Evolutionary conservation across 2,797 vertebrate genomes (phyloP).

Genomic region (Urophycis tenuis): DNA sequence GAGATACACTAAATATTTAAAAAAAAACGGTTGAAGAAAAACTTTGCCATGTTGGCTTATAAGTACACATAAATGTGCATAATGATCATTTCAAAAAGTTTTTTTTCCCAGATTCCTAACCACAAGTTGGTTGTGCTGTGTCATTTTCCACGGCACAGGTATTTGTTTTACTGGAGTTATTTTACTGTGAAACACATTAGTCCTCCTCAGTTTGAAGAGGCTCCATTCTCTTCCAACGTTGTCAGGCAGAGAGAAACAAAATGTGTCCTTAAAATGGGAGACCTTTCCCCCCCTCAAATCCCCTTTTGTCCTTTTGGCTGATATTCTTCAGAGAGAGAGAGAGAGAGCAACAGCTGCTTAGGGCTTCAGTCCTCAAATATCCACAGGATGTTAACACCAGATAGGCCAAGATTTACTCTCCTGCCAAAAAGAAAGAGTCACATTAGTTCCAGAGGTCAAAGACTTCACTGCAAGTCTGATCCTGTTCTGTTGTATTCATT

Average conservation of each 20-base stretch:
- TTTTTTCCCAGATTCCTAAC: constrained; percentile 11
- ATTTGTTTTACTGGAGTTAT: background rate
- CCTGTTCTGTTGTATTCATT: background rate
- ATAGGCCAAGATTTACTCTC: constrained; percentile 90
- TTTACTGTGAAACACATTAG: background rate
- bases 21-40: constrained; percentile 31
- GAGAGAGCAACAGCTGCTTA: constrained; percentile 6
- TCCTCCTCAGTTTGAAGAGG: background rate
- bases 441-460: background rate
- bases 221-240: background rate
- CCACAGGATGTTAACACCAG: constrained; percentile 94
- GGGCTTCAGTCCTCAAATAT: constrained; percentile 82
- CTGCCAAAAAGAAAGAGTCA: constrained; percentile 58
- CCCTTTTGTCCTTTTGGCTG: constrained; percentile 1
- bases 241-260: constrained; percentile 5
- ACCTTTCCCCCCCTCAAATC: background rate
- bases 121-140: constrained; percentile 9
- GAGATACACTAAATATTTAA: constrained; percentile 40
- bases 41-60: constrained; percentile 26
- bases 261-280: background rate
- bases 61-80: constrained; percentile 16
- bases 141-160: constrained; percentile 5
- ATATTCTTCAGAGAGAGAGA: background rate
- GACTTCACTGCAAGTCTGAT: background rate
- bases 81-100: background rate